Evolutionary conservation across 2,113 vertebrate species (phyloP).

Genomic region (Chiloscyllium plagiosum): DNA sequence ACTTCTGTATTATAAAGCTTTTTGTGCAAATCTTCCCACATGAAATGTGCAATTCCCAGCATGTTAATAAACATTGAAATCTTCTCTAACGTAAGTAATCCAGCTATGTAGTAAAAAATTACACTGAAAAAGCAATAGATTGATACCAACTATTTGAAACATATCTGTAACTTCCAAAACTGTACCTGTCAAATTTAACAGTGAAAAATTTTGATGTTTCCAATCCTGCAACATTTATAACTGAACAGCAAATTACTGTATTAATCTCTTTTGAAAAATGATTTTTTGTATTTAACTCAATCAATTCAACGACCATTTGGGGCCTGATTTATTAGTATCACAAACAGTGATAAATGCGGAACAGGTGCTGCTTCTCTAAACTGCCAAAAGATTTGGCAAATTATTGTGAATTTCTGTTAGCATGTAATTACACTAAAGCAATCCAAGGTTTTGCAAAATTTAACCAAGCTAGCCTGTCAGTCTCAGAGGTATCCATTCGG

Average conservation of each 20-base stretch:
- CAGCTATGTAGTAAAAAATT: neutral
- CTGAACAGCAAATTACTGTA: neutral
- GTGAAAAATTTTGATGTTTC: neutral
- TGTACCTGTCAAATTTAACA: neutral
- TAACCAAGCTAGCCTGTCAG: neutral
- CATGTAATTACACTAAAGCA: neutral
- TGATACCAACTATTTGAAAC: neutral
- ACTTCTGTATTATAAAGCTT: neutral
- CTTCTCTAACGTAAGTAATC: neutral
- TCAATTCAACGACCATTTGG: neutral
- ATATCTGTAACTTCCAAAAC: neutral
- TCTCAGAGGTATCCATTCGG: neutral
- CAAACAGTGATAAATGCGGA: neutral
- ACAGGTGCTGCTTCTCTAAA: neutral
- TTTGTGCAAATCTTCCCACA: neutral
- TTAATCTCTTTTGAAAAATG: constrained; percentile 9
- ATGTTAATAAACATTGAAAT: neutral
- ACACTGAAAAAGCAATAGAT: neutral
- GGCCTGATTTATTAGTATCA: neutral
- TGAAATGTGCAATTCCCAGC: neutral
- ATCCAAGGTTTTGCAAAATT: neutral
- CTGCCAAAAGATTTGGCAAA: neutral
- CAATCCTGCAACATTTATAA: neutral
- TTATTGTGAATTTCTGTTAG: neutral
- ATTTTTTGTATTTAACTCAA: neutral